Evolutionary conservation across 1,140 invertebrate genomes (phyloP), one percentile per base, ranked within the genome.

Genomic region (Drosophila fuyamai): DNA sequence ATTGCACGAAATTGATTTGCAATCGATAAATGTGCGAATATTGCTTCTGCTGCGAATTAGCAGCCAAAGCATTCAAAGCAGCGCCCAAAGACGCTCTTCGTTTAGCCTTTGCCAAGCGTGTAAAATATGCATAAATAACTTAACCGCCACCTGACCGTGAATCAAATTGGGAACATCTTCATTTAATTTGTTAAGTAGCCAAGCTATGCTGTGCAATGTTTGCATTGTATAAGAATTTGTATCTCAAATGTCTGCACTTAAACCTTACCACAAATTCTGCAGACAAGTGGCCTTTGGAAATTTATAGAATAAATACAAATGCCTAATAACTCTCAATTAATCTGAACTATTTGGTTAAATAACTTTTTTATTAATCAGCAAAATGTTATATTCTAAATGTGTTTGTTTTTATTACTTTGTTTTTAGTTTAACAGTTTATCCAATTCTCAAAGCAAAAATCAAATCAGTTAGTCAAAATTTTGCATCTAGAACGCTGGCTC

Each of bases 11-110:
- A 89, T 89, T 84, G 80, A 89, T 89, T 89, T 89, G 84, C 78
- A 89, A 89, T 89, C 84, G 84, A 89, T 89, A 89, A 84, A 89
- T 84, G 84, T 84, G 81, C 74, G 84, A 89, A 80, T 77, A 73
- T 89, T 82, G 68, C 66, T 58, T 68, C 65, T 68, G 80, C 80
- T 76, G 73, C 77, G 68, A 79, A 79, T 83, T 70, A 84, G 78
- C 61, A 72, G 62, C 63, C 54, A 48, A 60, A 60, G 46, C 54
- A 61, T 23, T 23, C 54, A 41, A 57, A 76, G 59, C 65, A 38
- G 18, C 36, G 23, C 5, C 35, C 62, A 27, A 10, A 68, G 62
- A 32, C 65, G 54, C 68, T 58, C 53, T 72, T 72, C 53, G 66
- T 10, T 48, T 50, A 48, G 27, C 68, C 71, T 72, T 72, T 50